A percentile compares a stretch with the other conserved stretches of the same genome.
phyloP scores from a whole-genome alignment of 2,113 vertebrate species.

The Ageneiosus marmoratus region DNA sequence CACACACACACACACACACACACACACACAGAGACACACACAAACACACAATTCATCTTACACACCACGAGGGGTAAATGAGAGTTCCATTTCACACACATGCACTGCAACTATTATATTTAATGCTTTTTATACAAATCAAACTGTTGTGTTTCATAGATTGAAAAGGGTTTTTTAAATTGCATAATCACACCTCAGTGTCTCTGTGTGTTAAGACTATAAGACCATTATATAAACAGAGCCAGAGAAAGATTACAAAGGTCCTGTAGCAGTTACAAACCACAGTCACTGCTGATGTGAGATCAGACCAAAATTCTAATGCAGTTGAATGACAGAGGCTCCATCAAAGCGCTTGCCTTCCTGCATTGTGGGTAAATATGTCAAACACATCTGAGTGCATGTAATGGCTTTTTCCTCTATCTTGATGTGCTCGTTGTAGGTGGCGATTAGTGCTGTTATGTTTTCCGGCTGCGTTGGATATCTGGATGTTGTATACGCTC shows the following conservation, averaged over 20 bases:
- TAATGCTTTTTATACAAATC: background rate
- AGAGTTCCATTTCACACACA: constrained; percentile 31
- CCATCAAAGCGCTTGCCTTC: constrained; percentile 15
- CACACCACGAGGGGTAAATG: constrained; percentile 19
- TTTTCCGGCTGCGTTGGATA: constrained; percentile 44
- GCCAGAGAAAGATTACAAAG: constrained; percentile 7
- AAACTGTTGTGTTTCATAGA: background rate
- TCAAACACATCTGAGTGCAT: constrained; percentile 30
- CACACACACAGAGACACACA: no score
- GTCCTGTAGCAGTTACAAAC: background rate
- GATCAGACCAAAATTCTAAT: constrained; percentile 11
- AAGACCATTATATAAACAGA: constrained; percentile 19
- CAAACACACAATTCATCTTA: no score
- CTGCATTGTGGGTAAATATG: constrained; percentile 12
- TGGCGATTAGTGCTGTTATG: constrained; percentile 32
- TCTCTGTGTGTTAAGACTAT: background rate
- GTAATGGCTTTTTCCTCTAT: constrained; percentile 31
- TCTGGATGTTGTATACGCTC: constrained; percentile 19
- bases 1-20: background rate
- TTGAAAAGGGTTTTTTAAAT: background rate
- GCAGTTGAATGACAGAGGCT: background rate
- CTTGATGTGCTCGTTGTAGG: constrained; percentile 30
- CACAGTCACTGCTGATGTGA: background rate
- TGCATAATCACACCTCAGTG: background rate
- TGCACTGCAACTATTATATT: constrained; percentile 6